Evolutionary conservation across 2,797 vertebrate species (phyloP).

Genomic region (Melopsittacus undulatus): DNA sequence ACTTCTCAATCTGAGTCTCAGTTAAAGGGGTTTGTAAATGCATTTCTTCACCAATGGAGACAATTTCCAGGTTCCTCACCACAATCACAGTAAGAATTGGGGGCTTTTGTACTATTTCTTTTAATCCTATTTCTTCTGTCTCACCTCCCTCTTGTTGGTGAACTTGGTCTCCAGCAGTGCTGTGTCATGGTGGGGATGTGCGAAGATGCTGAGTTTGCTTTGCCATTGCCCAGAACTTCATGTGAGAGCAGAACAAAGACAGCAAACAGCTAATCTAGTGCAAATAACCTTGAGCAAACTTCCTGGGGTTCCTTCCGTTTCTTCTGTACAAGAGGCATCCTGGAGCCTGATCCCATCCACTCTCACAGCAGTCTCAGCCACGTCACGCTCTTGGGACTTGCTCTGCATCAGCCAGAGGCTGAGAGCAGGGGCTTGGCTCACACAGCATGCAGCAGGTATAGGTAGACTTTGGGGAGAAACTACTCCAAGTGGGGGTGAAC

Average conservation of each 20-base stretch:
- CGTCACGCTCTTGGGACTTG: accelerated
- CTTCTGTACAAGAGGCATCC: background rate
- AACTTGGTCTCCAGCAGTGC: background rate
- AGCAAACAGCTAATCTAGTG: conserved; percentile 56
- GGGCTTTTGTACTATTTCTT: background rate
- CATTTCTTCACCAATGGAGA: background rate
- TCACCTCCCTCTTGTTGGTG: background rate
- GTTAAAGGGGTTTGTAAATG: background rate
- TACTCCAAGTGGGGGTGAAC: accelerated
- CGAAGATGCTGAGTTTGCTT: background rate
- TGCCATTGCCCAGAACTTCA: background rate
- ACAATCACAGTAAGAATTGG: background rate
- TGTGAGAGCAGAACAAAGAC: background rate
- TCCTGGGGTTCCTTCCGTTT: conserved; percentile 25
- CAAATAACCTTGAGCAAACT: conserved; percentile 61
- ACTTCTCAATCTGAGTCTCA: background rate
- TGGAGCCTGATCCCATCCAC: accelerated
- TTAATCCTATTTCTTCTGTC: background rate
- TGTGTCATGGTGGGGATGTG: background rate
- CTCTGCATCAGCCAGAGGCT: background rate
- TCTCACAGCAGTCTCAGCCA: background rate
- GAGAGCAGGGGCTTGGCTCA: background rate
- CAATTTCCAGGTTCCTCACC: background rate
- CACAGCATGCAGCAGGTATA: accelerated
- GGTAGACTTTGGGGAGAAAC: background rate